These are phyloP conservation scores for Gymnobelideus leadbeateri DNA, from an alignment of 2,113 vertebrate species.

Conservation along the genomic window DNA sequence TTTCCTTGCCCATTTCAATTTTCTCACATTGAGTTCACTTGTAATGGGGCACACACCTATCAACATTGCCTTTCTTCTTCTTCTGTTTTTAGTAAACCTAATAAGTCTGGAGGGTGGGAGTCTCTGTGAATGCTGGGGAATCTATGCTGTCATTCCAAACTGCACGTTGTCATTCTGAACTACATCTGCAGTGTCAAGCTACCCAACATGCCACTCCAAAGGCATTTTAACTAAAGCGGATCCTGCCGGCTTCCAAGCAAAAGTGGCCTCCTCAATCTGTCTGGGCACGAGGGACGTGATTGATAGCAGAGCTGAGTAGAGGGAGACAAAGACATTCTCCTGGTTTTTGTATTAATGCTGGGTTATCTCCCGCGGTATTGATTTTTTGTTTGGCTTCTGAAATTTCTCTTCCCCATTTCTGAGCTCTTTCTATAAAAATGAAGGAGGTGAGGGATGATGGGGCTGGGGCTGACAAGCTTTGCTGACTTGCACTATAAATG, in stretches of 20 bases:
- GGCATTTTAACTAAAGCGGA: slow-evolving; percentile 52
- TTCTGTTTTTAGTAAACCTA: neutral
- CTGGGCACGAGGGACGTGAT: neutral
- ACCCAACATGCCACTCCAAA: neutral
- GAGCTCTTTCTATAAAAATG: slow-evolving; percentile 63
- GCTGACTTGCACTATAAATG: slow-evolving; percentile 47
- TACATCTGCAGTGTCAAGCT: neutral
- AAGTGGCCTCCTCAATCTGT: slow-evolving; percentile 39
- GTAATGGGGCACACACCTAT: neutral
- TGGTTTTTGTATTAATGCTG: slow-evolving; percentile 52
- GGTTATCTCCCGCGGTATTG: slow-evolving; percentile 59
- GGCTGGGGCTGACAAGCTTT: slow-evolving; percentile 42
- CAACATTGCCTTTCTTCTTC: neutral
- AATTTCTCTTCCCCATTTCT: slow-evolving; percentile 56
- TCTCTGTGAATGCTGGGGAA: neutral
- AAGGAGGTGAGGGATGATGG: slow-evolving; percentile 71
- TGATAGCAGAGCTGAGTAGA: neutral
- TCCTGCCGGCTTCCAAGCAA: slow-evolving; percentile 3
- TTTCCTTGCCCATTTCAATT: neutral
- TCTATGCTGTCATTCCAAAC: accelerated
- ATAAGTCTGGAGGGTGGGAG: neutral
- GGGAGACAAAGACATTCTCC: slow-evolving; percentile 50
- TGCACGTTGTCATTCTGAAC: neutral
- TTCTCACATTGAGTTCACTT: neutral
- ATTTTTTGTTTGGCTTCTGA: slow-evolving; percentile 64